Evolutionary conservation across 2,888 invertebrate species (phyloP).

Genomic region (Orthonevra nobilis): DNA sequence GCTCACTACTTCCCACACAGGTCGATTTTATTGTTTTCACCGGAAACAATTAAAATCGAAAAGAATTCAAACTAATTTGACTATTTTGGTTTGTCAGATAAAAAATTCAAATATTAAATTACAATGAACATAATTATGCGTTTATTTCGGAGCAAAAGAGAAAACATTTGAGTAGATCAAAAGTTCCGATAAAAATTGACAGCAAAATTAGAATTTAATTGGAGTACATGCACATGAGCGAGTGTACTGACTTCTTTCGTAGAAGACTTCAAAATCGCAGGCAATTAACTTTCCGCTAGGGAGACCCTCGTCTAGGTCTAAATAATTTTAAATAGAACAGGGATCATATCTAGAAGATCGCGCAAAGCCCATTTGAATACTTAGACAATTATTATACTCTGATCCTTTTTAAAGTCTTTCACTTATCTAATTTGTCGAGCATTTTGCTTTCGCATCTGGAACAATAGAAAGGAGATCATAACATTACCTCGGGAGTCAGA

Average conservation of each 20-base stretch:
- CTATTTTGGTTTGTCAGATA: slow-evolving; percentile 14
- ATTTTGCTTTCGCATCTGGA: no score
- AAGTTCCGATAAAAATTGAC: slow-evolving; percentile 50
- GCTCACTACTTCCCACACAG: neutral
- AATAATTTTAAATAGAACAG: neutral
- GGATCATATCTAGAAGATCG: slow-evolving; percentile 21
- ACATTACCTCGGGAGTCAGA: no score
- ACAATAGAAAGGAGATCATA: no score
- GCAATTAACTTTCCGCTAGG: slow-evolving; percentile 37
- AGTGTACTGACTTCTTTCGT: neutral
- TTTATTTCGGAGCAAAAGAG: slow-evolving; percentile 14
- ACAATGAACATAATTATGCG: slow-evolving; percentile 32
- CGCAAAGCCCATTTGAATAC: no score
- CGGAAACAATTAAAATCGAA: slow-evolving; percentile 60
- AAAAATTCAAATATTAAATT: slow-evolving; percentile 28
- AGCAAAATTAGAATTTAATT: slow-evolving; percentile 53
- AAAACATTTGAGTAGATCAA: slow-evolving; percentile 38
- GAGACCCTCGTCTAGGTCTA: neutral
- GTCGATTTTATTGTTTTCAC: slow-evolving; percentile 10
- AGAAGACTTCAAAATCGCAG: slow-evolving; percentile 38
- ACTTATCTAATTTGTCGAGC: slow-evolving; percentile 1
- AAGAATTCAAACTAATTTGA: slow-evolving; percentile 46
- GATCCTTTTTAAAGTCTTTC: slow-evolving; percentile 14
- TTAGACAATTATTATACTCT: neutral
- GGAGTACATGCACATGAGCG: slow-evolving; percentile 24